phyloP scores from a whole-genome alignment of 2,113 vertebrate genomes.

The Stegostoma tigrinum region DNA sequence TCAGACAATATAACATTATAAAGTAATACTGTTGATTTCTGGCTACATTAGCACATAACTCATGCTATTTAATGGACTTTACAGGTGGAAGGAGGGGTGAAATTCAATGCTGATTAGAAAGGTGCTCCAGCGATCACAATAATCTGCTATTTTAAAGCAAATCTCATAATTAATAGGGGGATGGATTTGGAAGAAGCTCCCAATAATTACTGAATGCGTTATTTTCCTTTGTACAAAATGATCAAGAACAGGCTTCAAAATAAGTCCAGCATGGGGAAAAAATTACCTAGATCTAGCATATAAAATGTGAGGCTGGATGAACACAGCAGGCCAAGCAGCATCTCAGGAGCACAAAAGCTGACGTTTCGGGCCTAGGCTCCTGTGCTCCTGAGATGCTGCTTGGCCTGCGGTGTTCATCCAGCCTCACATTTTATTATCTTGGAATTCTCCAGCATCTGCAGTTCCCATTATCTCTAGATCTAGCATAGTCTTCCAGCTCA shows the following conservation, averaged over 20 bases:
- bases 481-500: neutral
- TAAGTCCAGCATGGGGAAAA: neutral
- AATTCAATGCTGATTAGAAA: slow-evolving; percentile 20
- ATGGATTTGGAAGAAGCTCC: neutral
- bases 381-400: too few species aligned
- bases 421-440: too few species aligned
- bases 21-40: slow-evolving; percentile 13
- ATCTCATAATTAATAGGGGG: neutral
- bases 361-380: too few species aligned
- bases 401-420: too few species aligned
- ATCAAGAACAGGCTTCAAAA: neutral
- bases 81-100: neutral
- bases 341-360: too few species aligned
- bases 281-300: neutral
- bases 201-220: neutral
- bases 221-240: neutral
- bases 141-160: neutral
- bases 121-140: neutral
- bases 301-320: too few species aligned
- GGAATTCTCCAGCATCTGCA: too few species aligned
- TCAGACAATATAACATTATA: neutral
- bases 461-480: too few species aligned
- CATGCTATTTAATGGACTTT: neutral
- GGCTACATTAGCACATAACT: neutral
- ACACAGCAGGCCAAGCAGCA: too few species aligned